Percentiles rank a stretch among this genome's conserved stretches.
These are phyloP conservation scores for Morpho deidamia DNA, from an alignment of 2,888 invertebrate genomes.

Conservation along the genomic window DNA sequence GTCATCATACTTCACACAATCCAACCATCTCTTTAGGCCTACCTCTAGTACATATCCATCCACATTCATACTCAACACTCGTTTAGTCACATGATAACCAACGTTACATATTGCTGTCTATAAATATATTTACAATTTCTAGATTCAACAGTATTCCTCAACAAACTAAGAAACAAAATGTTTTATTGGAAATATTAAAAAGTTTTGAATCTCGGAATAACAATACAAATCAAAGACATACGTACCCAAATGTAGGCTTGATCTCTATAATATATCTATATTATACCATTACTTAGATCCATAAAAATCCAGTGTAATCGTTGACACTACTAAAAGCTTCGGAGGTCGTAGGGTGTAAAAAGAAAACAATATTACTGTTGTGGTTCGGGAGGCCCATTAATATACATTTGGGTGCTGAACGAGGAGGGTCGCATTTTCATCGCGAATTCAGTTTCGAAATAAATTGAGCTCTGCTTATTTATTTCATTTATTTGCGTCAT, in stretches of 20 bases:
- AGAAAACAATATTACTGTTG: conserved; percentile 67
- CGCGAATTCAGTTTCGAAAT: conserved; percentile 63
- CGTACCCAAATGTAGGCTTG: neutral
- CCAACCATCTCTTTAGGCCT: no score
- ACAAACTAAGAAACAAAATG: no score
- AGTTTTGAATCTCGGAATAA: no score
- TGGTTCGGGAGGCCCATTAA: conserved; percentile 65
- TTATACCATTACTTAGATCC: conserved; percentile 52
- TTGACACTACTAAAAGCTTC: conserved; percentile 67
- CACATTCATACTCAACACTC: no score
- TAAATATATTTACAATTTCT: no score
- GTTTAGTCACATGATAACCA: no score
- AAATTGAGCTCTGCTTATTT: conserved; percentile 48
- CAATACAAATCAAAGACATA: no score
- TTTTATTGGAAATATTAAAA: no score
- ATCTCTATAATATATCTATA: conserved; percentile 23
- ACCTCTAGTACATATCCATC: no score
- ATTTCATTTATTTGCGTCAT: conserved; percentile 28
- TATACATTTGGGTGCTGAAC: conserved; percentile 62
- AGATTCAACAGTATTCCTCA: no score
- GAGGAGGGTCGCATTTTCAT: conserved; percentile 51
- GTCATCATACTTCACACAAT: no score
- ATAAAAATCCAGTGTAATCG: conserved; percentile 57
- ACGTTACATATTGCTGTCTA: no score
- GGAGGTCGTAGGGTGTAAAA: conserved; percentile 59